Base-by-base conservation (phyloP, 1,140 invertebrate genomes). In the Drosophila setifemur region DNA sequence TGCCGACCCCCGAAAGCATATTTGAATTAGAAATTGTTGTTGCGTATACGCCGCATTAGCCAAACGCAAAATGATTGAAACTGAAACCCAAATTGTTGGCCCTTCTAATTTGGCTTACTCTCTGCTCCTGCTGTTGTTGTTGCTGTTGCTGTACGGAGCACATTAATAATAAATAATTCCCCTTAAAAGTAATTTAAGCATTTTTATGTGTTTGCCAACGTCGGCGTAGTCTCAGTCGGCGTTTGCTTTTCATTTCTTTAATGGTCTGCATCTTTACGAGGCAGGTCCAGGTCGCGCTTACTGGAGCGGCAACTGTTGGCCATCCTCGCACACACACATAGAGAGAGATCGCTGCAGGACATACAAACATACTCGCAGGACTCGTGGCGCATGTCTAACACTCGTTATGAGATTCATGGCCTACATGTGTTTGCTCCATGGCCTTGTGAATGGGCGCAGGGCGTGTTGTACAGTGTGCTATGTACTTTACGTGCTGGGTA, bases 111-210 rank as follows among this genome's bases (percentile, higher is more conserved):
- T 66, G 64, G 57, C 37, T 58, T 33, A 21, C 26, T 8, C 26
- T 18, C 9, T 28, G 29, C 12, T 18, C 23, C 19, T 31, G 44
- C 25, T 50, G 49, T 14, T 21, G 49, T 18, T 55, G 29, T 31
- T 40, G n/a, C n/a, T 66, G 52, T 12, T 35, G 44, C 28, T 48
- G 49, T 37, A 50, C 35, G 21, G 29, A 28, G 25, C 61, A 48
- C 79, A 85, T 85, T 86, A 85, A 85, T 86, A 85, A 85, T 86
- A 85, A 83, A 85, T 79, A 86, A 85, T 83, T 83, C 73, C 53
- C 75, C 75, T 86, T 86, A 81, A 85, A 85, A 86, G 79, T 85
- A 85, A 85, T 85, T 85, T 76, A 81, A 75, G 75, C 76, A 75
- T 73, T 86, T 85, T 85, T 85, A 85, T 78, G 81, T 86, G 79